phyloP scores from a whole-genome alignment of 2,888 invertebrate species.

The Gasteruption jaculator region DNA sequence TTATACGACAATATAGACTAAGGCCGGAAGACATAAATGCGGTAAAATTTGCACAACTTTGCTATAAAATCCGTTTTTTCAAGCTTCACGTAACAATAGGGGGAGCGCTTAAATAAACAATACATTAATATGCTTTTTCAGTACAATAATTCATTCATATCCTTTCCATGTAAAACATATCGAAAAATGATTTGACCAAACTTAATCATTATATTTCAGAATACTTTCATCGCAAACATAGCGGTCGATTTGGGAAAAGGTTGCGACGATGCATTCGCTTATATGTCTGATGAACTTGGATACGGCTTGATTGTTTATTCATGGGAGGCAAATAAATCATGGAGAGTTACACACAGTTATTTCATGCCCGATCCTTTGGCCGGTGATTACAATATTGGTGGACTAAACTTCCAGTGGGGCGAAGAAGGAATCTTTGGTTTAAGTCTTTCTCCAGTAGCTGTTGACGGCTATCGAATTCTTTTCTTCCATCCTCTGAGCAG shows the following conservation, averaged over 20 bases:
- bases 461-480: slow-evolving; percentile 67
- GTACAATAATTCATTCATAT: too few relatives aligned
- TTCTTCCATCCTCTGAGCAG: slow-evolving; percentile 79
- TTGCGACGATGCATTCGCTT: slow-evolving; percentile 75
- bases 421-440: slow-evolving; percentile 80
- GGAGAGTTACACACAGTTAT: slow-evolving; percentile 74
- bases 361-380: slow-evolving; percentile 78
- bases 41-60: slow-evolving; percentile 29
- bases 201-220: slow-evolving; percentile 31
- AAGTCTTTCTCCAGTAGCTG: slow-evolving; percentile 63
- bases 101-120: too few relatives aligned
- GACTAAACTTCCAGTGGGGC: slow-evolving; percentile 81
- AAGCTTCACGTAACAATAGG: too few relatives aligned
- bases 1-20: slow-evolving; percentile 67
- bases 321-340: slow-evolving; percentile 70
- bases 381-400: slow-evolving; percentile 75
- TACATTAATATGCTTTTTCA: too few relatives aligned
- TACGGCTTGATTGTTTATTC: slow-evolving; percentile 79
- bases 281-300: slow-evolving; percentile 78
- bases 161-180: too few relatives aligned
- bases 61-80: background rate
- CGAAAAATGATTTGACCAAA: too few relatives aligned
- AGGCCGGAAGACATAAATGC: slow-evolving; percentile 69
- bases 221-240: slow-evolving; percentile 82
- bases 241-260: slow-evolving; percentile 70